Conservation (phyloP, 2,888 invertebrate species). For the Homarus gammarus region DNA sequence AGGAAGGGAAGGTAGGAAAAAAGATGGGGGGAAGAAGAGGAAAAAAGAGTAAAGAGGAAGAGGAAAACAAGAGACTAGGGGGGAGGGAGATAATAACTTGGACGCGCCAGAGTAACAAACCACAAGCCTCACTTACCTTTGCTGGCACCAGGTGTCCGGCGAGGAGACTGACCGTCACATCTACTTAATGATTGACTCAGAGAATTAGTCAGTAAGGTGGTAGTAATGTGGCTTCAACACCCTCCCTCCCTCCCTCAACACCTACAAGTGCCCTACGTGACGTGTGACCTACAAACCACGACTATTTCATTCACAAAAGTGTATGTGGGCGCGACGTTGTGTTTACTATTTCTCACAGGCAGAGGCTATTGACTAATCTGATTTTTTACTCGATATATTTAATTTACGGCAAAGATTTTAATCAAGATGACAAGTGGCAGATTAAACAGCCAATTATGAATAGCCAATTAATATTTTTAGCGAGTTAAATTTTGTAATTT, state of each 20-base stretch:
- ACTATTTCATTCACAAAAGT: neutral
- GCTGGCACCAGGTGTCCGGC: slow-evolving; percentile 28
- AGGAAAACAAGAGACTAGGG: neutral
- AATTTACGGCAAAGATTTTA: slow-evolving; percentile 24
- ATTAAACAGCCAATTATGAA: neutral
- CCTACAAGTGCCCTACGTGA: too few species aligned
- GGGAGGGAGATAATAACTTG: neutral
- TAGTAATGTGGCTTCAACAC: neutral
- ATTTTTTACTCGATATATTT: slow-evolving; percentile 7
- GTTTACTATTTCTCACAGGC: slow-evolving; percentile 7
- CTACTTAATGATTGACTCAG: slow-evolving; percentile 52
- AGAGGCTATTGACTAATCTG: slow-evolving; percentile 32
- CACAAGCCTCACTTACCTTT: slow-evolving; percentile 56
- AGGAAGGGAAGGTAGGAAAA: too few species aligned
- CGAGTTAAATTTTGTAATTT: slow-evolving; percentile 31
- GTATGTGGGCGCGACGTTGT: slow-evolving; percentile 15
- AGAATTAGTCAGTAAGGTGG: slow-evolving; percentile 43
- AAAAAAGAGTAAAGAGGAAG: neutral
- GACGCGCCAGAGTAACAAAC: slow-evolving; percentile 54
- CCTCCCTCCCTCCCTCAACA: neutral
- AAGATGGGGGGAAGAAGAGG: too few species aligned
- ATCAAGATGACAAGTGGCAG: slow-evolving; percentile 3
- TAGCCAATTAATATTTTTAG: slow-evolving; percentile 40
- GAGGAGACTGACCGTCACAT: slow-evolving; percentile 58
- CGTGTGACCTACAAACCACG: neutral